Evolutionary conservation across 2,113 vertebrate species (phyloP).

Genomic region (Platysternon megacephalum): DNA sequence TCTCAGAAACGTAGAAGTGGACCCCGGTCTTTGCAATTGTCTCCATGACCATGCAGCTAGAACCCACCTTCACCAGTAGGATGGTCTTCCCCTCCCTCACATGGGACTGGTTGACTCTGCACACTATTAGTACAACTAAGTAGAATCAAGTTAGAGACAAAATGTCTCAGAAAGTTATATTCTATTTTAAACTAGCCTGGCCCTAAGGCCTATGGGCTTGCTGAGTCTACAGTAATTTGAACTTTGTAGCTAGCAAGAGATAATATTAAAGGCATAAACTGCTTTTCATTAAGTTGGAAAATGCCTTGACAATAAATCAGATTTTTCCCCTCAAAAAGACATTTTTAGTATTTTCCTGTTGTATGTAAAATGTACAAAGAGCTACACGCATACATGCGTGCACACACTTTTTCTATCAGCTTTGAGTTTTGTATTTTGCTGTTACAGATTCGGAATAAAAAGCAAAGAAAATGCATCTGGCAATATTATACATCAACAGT

Average conservation of each 20-base stretch:
- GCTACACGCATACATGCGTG: rapidly evolving
- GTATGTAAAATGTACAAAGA: neutral
- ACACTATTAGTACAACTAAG: neutral
- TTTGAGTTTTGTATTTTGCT: neutral
- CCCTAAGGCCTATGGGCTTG: neutral
- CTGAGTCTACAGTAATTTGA: neutral
- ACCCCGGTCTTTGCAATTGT: neutral
- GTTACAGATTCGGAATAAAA: slow-evolving; percentile 2
- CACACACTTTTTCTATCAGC: neutral
- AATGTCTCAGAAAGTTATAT: neutral
- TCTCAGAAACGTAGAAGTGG: neutral
- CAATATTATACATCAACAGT: neutral
- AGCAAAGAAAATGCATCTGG: slow-evolving; percentile 22
- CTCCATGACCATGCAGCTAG: neutral
- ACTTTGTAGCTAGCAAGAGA: rapidly evolving
- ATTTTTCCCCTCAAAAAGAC: neutral
- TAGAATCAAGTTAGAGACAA: neutral
- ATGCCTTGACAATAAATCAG: rapidly evolving
- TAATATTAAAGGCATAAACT: neutral
- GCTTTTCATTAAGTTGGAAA: neutral
- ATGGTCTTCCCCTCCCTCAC: neutral
- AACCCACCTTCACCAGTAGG: neutral
- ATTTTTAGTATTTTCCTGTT: neutral
- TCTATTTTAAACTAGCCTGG: neutral
- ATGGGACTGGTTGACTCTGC: neutral